Base-by-base conservation (phyloP, 2,797 vertebrate species). In the Saxicola maurus region DNA sequence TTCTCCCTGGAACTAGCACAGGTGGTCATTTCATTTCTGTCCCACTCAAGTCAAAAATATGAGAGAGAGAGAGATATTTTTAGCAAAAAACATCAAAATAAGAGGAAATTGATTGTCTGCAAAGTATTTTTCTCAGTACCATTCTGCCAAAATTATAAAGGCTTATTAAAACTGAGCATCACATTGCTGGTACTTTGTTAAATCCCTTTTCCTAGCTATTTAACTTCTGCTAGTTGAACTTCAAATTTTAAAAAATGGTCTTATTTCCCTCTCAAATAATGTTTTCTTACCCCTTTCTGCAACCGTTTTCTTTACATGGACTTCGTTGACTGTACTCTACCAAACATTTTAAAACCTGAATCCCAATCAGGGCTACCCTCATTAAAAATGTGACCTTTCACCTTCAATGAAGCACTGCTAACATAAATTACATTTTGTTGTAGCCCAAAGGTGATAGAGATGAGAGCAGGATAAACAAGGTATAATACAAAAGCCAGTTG, bases 391-490 rank as follows among this genome's bases (percentile, higher is more conserved):
- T 93, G 92, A 94, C 93, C 96, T 95, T 94, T 95, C 96, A 96
- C 93, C 95, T 95, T 89, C 75, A 83, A 82, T 84, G 91, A 92
- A 95, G 93, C 92, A 93, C 68, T 92, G 91, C 96, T 95, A 97
- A 97, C 97, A 98, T 98, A 98, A 98, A 99, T 98, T 98, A 98
- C 96, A 96, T 97, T 97, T 96, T 94, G 96, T 95, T 94, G 89
- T 96, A 97, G 98, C 97, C 98, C 98, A 98, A 98, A 98, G 98
- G 98, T 98, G 98, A 98, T 96, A 97, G 94, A 98, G 98, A 98
- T 97, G 98, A 98, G 98, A 98, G 97, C 78, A 95, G 97, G 97
- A 98, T 98, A 98, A 98, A 98, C 97, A 98, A 98, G 93, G 98
- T 98, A 98, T 98, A 98, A 98, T 98, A 98, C 97, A 97, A 97